phyloP scores from a whole-genome alignment of 2,888 invertebrate species.

The Clunio marinus region DNA sequence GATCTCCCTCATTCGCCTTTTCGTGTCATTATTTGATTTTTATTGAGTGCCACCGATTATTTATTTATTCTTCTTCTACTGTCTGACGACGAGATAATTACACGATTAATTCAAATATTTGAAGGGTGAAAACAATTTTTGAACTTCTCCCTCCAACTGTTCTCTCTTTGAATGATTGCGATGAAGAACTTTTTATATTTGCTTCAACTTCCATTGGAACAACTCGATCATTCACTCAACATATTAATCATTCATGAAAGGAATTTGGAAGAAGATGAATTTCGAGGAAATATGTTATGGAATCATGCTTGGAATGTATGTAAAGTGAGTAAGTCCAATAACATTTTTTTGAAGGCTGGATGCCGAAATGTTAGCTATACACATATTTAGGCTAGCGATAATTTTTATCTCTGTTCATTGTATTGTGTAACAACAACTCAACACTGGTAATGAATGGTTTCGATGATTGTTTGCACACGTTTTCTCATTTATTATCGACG shows the following conservation, averaged over 20 bases:
- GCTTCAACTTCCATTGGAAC: neutral
- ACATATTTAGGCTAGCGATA: neutral
- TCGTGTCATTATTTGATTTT: slow-evolving; percentile 10
- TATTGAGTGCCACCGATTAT: slow-evolving; percentile 12
- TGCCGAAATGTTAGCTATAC: neutral
- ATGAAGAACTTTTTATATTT: neutral
- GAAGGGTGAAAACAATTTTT: neutral
- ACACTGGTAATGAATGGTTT: slow-evolving; percentile 12
- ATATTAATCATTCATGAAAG: slow-evolving; percentile 9
- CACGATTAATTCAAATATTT: slow-evolving; percentile 6
- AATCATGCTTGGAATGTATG: neutral
- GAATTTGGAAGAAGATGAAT: neutral
- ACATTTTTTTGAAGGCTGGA: no score
- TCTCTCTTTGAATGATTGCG: neutral
- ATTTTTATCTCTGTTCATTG: neutral
- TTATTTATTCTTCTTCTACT: neutral
- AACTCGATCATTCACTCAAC: neutral
- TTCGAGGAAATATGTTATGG: neutral
- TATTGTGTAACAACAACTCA: neutral
- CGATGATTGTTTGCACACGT: slow-evolving; percentile 24
- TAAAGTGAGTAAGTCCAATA: neutral
- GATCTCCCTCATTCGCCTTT: neutral
- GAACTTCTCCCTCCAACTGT: neutral
- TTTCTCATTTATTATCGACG: slow-evolving; percentile 14
- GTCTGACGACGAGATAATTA: slow-evolving; percentile 11